These are phyloP conservation scores for Origma solitaria DNA, from an alignment of 2,113 vertebrate species.

Conservation along the genomic window DNA sequence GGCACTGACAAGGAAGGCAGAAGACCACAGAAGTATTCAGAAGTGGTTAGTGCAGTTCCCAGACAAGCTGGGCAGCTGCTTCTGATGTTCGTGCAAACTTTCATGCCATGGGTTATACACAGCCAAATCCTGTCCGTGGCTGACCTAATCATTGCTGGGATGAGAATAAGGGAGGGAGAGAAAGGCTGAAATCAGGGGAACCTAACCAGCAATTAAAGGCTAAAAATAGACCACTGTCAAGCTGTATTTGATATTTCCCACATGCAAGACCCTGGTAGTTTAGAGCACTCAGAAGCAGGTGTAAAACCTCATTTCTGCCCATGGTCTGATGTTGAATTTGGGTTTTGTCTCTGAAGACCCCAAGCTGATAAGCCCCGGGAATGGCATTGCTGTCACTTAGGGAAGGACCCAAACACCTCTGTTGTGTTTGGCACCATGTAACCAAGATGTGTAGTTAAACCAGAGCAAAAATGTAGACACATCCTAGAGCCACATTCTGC, in stretches of 20 bases:
- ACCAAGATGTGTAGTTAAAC: neutral
- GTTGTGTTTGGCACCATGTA: accelerated
- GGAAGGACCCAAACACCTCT: neutral
- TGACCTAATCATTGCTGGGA: neutral
- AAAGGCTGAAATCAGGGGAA: neutral
- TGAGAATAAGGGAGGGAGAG: neutral
- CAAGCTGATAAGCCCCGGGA: neutral
- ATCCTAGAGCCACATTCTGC: neutral
- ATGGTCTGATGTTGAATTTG: neutral
- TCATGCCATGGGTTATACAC: neutral
- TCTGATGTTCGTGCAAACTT: neutral
- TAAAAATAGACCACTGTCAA: neutral
- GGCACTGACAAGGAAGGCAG: neutral
- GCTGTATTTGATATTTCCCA: neutral
- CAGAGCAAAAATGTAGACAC: neutral
- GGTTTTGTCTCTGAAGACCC: neutral
- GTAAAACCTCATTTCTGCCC: neutral
- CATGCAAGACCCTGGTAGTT: neutral
- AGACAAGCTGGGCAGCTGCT: neutral
- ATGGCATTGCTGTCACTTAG: neutral
- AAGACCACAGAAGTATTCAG: neutral
- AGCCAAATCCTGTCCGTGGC: neutral
- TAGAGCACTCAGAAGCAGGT: neutral
- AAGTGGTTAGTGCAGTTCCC: neutral
- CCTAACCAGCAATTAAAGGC: neutral